Conservation (phyloP, 2,888 invertebrate genomes). For the Netelia inedita region DNA sequence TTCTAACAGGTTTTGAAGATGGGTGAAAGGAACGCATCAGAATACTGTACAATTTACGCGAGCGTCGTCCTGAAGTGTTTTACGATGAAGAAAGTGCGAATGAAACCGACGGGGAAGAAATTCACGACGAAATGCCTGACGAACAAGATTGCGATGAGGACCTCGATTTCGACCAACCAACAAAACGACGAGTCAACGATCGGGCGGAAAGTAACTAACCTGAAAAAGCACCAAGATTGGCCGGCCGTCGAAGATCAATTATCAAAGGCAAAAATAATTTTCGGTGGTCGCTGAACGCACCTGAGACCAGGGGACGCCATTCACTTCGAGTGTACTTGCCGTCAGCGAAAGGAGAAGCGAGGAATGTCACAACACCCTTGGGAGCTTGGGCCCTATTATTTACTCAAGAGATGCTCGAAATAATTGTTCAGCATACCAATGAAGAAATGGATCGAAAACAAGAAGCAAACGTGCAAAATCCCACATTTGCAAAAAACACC, state of each 20-base stretch:
- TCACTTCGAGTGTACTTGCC: conserved; percentile 47
- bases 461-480: conserved; percentile 19
- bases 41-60: conserved; percentile 45
- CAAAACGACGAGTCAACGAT: conserved; percentile 29
- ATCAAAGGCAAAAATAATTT: conserved; percentile 54
- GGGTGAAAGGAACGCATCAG: conserved; percentile 35
- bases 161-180: conserved; percentile 37
- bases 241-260: conserved; percentile 47
- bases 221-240: conserved; percentile 40
- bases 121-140: conserved; percentile 7
- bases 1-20: conserved; percentile 37
- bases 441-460: conserved; percentile 45
- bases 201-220: conserved; percentile 36
- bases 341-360: conserved; percentile 36
- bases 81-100: conserved; percentile 43
- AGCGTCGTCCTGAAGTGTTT: conserved; percentile 44
- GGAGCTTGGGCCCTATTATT: conserved; percentile 52
- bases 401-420: conserved; percentile 41
- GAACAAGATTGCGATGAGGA: conserved; percentile 44
- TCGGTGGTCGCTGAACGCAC: conserved; percentile 41
- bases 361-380: conserved; percentile 35
- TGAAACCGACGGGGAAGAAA: conserved; percentile 41
- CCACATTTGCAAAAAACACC: conserved; percentile 8
- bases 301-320: conserved; percentile 21
- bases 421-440: conserved; percentile 50